Evolutionary conservation across 2,888 invertebrate genomes (phyloP).

Genomic region (Psylliodes chrysocephalus): DNA sequence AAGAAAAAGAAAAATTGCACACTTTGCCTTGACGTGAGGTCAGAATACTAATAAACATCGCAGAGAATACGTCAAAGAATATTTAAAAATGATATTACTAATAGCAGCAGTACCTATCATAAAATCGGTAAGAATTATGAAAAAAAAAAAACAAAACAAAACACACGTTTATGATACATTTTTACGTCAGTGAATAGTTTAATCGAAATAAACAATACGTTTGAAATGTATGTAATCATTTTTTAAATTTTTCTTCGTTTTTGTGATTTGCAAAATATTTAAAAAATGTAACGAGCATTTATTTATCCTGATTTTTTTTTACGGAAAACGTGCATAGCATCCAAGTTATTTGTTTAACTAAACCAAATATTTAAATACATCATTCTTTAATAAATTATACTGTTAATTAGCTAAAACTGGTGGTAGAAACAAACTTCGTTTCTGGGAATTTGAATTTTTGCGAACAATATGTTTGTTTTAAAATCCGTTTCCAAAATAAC

Average conservation of each 20-base stretch:
- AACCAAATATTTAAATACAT: no score
- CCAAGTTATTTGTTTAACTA: no score
- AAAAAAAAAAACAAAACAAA: conserved; percentile 7
- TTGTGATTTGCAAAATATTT: no score
- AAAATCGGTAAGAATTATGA: background rate
- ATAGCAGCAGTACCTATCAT: background rate
- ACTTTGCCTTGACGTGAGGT: conserved; percentile 22
- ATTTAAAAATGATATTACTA: conserved; percentile 25
- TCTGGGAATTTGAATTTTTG: background rate
- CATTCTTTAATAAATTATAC: no score
- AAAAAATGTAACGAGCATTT: no score
- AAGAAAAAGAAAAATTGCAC: conserved; percentile 13
- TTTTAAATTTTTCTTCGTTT: background rate
- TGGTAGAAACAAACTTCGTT: background rate
- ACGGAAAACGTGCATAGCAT: no score
- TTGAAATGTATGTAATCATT: background rate
- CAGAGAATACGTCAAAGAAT: conserved; percentile 22
- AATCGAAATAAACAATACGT: background rate
- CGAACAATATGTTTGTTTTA: conserved; percentile 1
- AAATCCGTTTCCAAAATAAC: background rate
- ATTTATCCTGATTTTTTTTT: no score
- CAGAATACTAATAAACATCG: conserved; percentile 11
- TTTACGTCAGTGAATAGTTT: conserved; percentile 12
- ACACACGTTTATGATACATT: background rate
- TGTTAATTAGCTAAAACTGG: no score